These are phyloP conservation scores for Amphiura filiformis DNA, from an alignment of 35 echinoderm and acorn worm species.

Conservation along the genomic window DNA sequence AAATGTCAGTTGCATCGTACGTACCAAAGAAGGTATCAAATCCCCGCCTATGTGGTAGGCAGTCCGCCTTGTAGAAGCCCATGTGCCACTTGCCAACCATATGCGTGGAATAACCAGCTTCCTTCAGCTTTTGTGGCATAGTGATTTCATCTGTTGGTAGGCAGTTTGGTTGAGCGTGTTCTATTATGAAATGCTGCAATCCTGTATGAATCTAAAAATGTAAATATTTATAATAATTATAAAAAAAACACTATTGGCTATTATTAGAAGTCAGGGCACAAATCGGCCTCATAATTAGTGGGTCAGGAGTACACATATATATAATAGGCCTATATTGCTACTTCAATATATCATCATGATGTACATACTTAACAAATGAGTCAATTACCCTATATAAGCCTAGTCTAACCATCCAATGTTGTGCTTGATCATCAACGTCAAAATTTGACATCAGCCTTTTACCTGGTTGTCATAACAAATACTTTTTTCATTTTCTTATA, in stretches of 20 bases:
- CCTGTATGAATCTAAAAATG: constrained; percentile 48
- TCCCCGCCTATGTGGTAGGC: constrained; percentile 50
- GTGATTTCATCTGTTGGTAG: constrained; percentile 37
- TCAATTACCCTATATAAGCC: no score
- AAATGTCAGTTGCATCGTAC: no score
- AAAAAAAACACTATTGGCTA: no score
- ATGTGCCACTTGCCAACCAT: constrained; percentile 65
- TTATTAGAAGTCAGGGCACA: neutral
- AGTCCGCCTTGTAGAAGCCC: constrained; percentile 48
- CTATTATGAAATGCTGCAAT: constrained; percentile 49
- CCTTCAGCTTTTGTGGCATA: constrained; percentile 45
- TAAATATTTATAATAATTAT: no score
- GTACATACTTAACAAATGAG: neutral
- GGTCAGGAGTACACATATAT: neutral
- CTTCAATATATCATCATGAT: neutral
- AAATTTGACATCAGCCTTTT: no score
- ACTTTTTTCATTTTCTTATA: no score
- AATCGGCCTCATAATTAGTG: neutral
- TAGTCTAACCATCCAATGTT: no score
- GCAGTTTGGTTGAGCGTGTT: constrained; percentile 16
- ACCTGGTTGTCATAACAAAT: no score
- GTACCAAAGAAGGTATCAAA: constrained; percentile 75
- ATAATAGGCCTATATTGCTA: neutral
- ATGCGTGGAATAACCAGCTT: constrained; percentile 49
- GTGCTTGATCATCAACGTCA: no score